Conservation (phyloP, 1,140 invertebrate genomes). For the Leucophenga varia region DNA sequence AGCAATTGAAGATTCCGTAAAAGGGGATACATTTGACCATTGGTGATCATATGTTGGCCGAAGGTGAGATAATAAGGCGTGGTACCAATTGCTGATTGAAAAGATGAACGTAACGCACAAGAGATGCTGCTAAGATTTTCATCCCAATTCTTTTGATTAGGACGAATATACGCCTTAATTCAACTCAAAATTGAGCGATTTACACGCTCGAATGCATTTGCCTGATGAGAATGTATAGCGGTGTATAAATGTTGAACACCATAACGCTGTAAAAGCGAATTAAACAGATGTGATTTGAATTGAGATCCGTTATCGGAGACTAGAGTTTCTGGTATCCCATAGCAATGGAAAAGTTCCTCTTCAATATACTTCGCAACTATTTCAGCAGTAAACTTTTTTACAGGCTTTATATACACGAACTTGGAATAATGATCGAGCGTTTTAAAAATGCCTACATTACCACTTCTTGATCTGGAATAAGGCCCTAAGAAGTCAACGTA, state of each 20-base stretch:
- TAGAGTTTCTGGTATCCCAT: not conserved
- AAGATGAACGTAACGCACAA: not conserved
- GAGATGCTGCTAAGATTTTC: not conserved
- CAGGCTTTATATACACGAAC: not conserved
- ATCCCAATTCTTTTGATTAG: not conserved
- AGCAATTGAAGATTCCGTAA: not conserved
- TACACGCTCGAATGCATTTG: not conserved
- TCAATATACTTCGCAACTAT: not conserved
- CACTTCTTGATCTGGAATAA: not conserved
- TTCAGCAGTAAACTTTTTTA: not conserved
- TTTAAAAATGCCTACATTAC: not conserved
- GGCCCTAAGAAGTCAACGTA: not conserved
- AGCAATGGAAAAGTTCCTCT: not conserved
- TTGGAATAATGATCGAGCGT: not conserved
- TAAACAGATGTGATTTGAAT: not conserved
- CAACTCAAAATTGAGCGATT: not conserved
- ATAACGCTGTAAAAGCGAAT: not conserved
- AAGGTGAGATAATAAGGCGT: not conserved
- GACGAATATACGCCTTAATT: not conserved
- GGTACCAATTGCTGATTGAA: not conserved
- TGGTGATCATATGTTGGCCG: not conserved
- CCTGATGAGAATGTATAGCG: not conserved
- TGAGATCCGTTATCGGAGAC: not conserved
- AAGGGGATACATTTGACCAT: not conserved
- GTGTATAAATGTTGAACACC: not conserved